Evolutionary conservation across 2,888 invertebrate genomes (phyloP).

Genomic region (Watsonalla binaria): DNA sequence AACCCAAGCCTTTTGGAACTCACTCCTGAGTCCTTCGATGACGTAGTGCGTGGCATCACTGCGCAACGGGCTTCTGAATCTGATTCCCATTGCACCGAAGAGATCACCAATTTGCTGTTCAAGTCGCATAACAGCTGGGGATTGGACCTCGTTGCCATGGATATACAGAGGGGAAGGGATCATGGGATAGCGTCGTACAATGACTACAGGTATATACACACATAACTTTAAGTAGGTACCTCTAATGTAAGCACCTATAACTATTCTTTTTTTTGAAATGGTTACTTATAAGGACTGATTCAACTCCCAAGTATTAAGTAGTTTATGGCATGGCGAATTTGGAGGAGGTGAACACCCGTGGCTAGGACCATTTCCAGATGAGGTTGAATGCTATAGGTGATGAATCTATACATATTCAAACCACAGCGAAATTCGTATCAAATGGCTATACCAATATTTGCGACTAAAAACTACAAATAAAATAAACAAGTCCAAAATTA

Average conservation of each 20-base stretch:
- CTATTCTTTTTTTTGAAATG: too few species aligned
- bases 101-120: conserved; percentile 70
- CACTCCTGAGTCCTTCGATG: conserved; percentile 67
- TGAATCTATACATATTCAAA: too few species aligned
- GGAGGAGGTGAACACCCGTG: too few species aligned
- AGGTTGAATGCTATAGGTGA: too few species aligned
- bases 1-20: conserved; percentile 76
- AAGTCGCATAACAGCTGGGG: conserved; percentile 70
- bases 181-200: conserved; percentile 82
- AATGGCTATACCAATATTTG: too few species aligned
- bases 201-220: conserved; percentile 71
- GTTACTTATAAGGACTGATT: too few species aligned
- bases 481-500: background rate
- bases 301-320: too few species aligned
- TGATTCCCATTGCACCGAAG: conserved; percentile 75
- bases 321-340: too few species aligned
- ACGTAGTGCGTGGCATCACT: conserved; percentile 75
- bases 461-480: too few species aligned
- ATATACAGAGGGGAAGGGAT: conserved; percentile 82
- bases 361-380: too few species aligned
- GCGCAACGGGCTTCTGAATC: conserved; percentile 76
- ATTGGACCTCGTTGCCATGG: conserved; percentile 80
- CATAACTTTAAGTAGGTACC: background rate
- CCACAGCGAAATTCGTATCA: too few species aligned
- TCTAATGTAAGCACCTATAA: background rate